Conservation (phyloP, 2,113 vertebrate species). For the Pelecanoides urinatrix region DNA sequence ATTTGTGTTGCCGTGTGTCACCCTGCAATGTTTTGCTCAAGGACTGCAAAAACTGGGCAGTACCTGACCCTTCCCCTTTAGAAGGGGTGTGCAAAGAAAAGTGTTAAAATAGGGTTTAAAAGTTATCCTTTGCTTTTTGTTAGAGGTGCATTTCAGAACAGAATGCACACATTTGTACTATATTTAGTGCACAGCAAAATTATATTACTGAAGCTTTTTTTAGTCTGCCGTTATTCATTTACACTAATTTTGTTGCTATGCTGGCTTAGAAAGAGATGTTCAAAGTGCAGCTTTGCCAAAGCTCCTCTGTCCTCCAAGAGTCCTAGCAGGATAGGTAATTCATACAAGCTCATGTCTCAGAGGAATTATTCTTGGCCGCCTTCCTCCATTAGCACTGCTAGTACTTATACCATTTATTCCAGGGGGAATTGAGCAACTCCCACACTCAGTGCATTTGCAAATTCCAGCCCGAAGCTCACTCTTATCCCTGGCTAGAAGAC, state of each 20-base stretch:
- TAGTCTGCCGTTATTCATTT: not conserved
- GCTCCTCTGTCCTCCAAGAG: not conserved
- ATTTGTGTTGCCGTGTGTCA: not conserved
- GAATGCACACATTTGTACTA: not conserved
- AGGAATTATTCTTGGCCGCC: not conserved
- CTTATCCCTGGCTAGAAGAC: not conserved
- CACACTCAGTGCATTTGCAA: not conserved
- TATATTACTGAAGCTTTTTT: not conserved
- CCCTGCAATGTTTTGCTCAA: not conserved
- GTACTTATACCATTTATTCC: not conserved
- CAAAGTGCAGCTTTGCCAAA: not conserved
- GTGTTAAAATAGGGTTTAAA: not conserved
- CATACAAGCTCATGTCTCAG: not conserved
- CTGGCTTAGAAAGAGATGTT: not conserved
- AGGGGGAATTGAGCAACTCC: not conserved
- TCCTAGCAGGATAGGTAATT: not conserved
- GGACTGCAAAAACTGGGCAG: not conserved
- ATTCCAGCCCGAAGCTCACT: not conserved
- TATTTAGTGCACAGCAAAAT: not conserved
- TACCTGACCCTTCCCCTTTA: not conserved
- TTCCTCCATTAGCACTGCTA: constrained; percentile 18
- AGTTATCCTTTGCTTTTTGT: not conserved
- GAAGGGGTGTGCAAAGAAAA: not conserved
- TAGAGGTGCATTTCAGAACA: not conserved
- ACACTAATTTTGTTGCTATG: not conserved